phyloP scores from a whole-genome alignment of 2,888 invertebrate species.

The Mythimna pallens region DNA sequence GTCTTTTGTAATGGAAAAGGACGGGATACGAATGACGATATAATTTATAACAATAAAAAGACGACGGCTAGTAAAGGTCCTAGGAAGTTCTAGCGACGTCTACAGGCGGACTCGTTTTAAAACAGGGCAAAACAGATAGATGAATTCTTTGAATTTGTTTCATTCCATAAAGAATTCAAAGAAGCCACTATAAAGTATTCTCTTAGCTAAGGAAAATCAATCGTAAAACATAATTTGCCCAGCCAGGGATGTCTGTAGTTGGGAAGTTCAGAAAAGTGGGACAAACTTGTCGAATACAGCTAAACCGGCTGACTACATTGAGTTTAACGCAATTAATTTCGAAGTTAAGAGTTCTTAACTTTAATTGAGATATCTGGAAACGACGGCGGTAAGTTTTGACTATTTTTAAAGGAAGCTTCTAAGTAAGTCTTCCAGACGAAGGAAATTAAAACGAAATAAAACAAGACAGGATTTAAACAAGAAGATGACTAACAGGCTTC shows the following conservation, averaged over 20 bases:
- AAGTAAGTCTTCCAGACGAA: background rate
- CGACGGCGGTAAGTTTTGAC: constrained; percentile 1
- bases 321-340: constrained; percentile 42
- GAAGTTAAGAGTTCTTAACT: constrained; percentile 40
- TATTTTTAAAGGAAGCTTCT: background rate
- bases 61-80: constrained; percentile 11
- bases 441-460: background rate
- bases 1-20: constrained; percentile 7
- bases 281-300: constrained; percentile 35
- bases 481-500: constrained; percentile 8
- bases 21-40: constrained; percentile 12
- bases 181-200: background rate
- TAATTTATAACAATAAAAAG: constrained; percentile 14
- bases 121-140: background rate
- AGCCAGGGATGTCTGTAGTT: background rate
- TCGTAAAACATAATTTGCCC: constrained; percentile 23
- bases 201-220: background rate
- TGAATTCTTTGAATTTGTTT: too few relatives aligned
- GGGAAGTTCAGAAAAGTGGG: constrained; percentile 42
- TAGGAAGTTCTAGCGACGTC: background rate
- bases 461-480: constrained; percentile 3
- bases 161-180: background rate
- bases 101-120: background rate
- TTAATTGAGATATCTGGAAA: constrained; percentile 43
- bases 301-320: constrained; percentile 22